Evolutionary conservation across 2,113 vertebrate genomes (phyloP), one percentile per base, ranked within the genome.

Genomic region (Anarrhichthys ocellatus): DNA sequence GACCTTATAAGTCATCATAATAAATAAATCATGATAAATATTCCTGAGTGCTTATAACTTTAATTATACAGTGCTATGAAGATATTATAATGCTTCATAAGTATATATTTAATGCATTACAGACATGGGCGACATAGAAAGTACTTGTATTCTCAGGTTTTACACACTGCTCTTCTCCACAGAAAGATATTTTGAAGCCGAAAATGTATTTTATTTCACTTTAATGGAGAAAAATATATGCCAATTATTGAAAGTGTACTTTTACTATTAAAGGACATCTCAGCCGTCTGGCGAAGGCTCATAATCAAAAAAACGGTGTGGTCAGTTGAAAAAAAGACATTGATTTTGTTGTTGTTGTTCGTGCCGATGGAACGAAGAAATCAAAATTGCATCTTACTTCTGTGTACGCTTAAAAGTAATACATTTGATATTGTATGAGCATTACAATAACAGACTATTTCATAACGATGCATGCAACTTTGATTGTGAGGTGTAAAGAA

Each of bases 401-500:
- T 29, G 34, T 44, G 5, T 32, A 6, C 4, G 4, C 56, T 34
- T 20, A 38, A 32, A 24, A 44, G 27, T 18, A 17, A 15, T 9
- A 29, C 58, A 54, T 38, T 15, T 46, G 46, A 74, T 75, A 29
- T 52, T 42, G 10, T 66, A 5, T 50, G 40, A 54, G 22, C 36
- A 24, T 80, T 40, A 24, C 42, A 71, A 68, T 48, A 70, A 46
- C 5, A 63, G 62, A 77, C 4, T 46, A 64, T 27, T 56, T 13
- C 29, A 70, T 67, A 46, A 81, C 62, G 64, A 75, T 14, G 15
- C 61, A 87, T 46, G 22, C 66, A 13, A 64, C 68, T 40, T 69
- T 15, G 61, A 73, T 72, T 82, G 48, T 63, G 54, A 72, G 66
- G 83, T 52, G 61, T 58, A 74, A 50, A 79, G 78, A 79, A 81